Percentiles rank a stretch among this genome's conserved stretches.
Conservation (phyloP, 2,888 invertebrate species). For the Panorpa germanica region DNA sequence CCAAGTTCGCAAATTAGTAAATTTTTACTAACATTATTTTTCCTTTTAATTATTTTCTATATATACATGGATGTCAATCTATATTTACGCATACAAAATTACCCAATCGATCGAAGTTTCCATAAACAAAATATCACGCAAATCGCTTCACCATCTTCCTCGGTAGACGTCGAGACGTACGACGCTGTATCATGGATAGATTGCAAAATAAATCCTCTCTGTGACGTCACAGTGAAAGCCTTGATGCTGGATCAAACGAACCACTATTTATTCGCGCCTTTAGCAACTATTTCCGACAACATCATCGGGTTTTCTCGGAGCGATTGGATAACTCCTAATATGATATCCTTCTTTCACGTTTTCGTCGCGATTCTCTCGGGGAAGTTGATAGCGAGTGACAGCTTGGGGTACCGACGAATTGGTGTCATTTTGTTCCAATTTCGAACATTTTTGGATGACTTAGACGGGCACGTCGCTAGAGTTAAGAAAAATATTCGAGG, state of each 20-base stretch:
- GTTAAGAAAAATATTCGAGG: conserved; percentile 54
- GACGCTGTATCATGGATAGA: conserved; percentile 38
- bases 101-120: conserved; percentile 34
- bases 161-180: conserved; percentile 20
- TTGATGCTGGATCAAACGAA: conserved; percentile 68
- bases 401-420: conserved; percentile 45
- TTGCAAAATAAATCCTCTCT: conserved; percentile 53
- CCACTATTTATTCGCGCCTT: conserved; percentile 64
- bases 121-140: conserved; percentile 19
- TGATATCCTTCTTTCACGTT: conserved; percentile 66
- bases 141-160: conserved; percentile 8
- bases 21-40: conserved; percentile 36
- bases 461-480: conserved; percentile 75
- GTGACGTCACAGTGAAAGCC: conserved; percentile 67
- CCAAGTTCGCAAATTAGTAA: conserved; percentile 56
- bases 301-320: conserved; percentile 40
- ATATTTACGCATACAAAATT: conserved; percentile 49
- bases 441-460: conserved; percentile 64
- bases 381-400: conserved; percentile 54
- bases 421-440: conserved; percentile 64
- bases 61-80: conserved; percentile 53
- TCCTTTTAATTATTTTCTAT: conserved; percentile 40
- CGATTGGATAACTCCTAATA: conserved; percentile 56
- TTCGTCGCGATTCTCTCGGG: conserved; percentile 55
- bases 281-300: conserved; percentile 53